phyloP scores from a whole-genome alignment of 2,888 invertebrate genomes.

The Cosmia pyralina region DNA sequence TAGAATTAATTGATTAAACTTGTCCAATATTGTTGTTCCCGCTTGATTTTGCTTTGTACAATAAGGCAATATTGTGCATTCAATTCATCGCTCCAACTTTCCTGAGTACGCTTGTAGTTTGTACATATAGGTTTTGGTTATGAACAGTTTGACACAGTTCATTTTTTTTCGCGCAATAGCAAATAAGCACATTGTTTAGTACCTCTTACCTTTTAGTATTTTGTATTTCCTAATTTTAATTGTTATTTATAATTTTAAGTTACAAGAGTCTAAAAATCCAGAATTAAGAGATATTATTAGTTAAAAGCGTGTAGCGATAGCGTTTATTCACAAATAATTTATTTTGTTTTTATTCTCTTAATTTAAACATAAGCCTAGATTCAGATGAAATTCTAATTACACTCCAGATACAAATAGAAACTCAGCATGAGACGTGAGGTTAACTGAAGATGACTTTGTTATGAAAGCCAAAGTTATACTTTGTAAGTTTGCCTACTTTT shows the following conservation, averaged over 20 bases:
- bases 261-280: slow-evolving; percentile 85
- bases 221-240: slow-evolving; percentile 75
- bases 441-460: slow-evolving; percentile 62
- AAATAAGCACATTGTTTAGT: slow-evolving; percentile 53
- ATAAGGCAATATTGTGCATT: slow-evolving; percentile 35
- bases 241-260: slow-evolving; percentile 86
- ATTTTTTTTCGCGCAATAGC: slow-evolving; percentile 50
- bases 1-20: slow-evolving; percentile 46
- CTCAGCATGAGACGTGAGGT: slow-evolving; percentile 34
- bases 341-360: slow-evolving; percentile 78
- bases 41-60: slow-evolving; percentile 48
- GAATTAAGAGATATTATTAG: slow-evolving; percentile 88
- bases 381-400: slow-evolving; percentile 63
- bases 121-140: slow-evolving; percentile 19
- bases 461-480: slow-evolving; percentile 62
- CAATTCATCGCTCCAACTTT: slow-evolving; percentile 28
- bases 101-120: slow-evolving; percentile 12
- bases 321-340: slow-evolving; percentile 80
- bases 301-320: slow-evolving; percentile 78
- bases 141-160: slow-evolving; percentile 32
- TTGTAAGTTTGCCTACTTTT: slow-evolving; percentile 59
- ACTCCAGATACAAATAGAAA: slow-evolving; percentile 35
- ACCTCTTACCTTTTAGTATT: slow-evolving; percentile 72
- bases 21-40: slow-evolving; percentile 38
- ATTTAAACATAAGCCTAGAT: slow-evolving; percentile 58